Conservation (phyloP, 2,113 vertebrate species). For the Rana temporaria region DNA sequence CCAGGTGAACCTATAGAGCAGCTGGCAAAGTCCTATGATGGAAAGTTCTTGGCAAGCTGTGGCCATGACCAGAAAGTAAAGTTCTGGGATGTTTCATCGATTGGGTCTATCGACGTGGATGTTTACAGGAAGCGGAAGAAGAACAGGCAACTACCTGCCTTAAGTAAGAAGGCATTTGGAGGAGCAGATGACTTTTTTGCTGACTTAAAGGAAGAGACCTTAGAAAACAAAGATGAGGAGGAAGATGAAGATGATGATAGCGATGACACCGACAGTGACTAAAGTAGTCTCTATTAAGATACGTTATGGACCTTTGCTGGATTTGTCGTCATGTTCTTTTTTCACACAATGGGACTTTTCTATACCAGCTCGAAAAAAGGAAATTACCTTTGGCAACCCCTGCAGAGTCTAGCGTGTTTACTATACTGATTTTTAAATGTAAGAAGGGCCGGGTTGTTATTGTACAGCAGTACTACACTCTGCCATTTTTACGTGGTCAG, state of each 20-base stretch:
- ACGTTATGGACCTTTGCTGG: too few species aligned
- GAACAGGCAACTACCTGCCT: constrained; percentile 76
- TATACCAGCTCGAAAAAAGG: too few species aligned
- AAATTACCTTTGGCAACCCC: too few species aligned
- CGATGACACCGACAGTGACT: constrained; percentile 58
- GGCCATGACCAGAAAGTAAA: constrained; percentile 92
- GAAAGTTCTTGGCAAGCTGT: constrained; percentile 84
- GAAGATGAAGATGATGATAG: constrained; percentile 22
- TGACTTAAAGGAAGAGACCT: constrained; percentile 67
- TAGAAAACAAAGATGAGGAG: constrained; percentile 27
- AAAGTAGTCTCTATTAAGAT: not conserved
- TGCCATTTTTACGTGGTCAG: too few species aligned
- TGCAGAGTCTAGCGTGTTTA: too few species aligned
- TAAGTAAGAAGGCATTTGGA: constrained; percentile 85
- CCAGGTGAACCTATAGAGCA: constrained; percentile 87
- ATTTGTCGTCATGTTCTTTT: too few species aligned
- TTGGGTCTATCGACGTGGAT: constrained; percentile 74
- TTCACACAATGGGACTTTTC: too few species aligned
- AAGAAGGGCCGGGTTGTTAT: too few species aligned
- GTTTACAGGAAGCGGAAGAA: constrained; percentile 89
- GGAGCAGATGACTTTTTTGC: constrained; percentile 85
- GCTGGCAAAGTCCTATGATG: constrained; percentile 77
- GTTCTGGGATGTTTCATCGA: constrained; percentile 87
- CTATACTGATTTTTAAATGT: too few species aligned
- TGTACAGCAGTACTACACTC: too few species aligned